Base-by-base conservation (phyloP, 2,797 vertebrate species). In the Silurus lanzhouensis region DNA sequence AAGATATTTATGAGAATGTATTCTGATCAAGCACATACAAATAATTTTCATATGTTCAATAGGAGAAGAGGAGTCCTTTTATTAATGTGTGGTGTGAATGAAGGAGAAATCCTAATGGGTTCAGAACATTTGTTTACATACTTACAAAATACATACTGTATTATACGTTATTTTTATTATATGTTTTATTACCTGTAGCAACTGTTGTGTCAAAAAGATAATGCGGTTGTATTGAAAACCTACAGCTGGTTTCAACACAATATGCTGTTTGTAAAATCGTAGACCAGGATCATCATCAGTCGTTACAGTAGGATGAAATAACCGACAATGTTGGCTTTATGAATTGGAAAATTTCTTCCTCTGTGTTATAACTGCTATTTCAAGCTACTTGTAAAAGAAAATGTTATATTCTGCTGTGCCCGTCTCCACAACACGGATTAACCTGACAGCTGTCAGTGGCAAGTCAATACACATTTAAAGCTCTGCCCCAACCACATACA, bases 1-100 rank as follows among this genome's bases (percentile, higher is more conserved):
- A 38, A 38, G 25, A 84, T 68, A 60, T 61, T 61, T 78, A 22
- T 22, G 10, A 60, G 57, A 79, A 67, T 81, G 55, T 81, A 52
- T 84, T 81, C 48, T 25, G 70, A 83, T 77, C 57, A 19, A 68
- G 74, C 46, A 57, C 38, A 81, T 80, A 81, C 76, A 85, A 72
- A 67, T 85, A 60, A n/a, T 86, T 87, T 87, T 84, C 75, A 89
- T 88, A 76, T 27, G 70, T 78, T 67, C 71, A 79, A 89, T 87
- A 88, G 84, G 83, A 85, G 76, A 83, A 88, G 81, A 87, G 52
- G 81, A 55, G 38, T 38, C 38, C 38, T 38, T n/a, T 8, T 66
- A 22, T 67, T 66, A 58, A 77, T 72, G 72, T 72, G 22, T 81
- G 83, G 55, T 63, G 15, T 67, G 44, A 83, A 82, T 58, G 12